Evolutionary conservation across 2,797 vertebrate genomes (phyloP), one percentile per base, ranked within the genome.

Genomic region (Malacoctenus gilli): DNA sequence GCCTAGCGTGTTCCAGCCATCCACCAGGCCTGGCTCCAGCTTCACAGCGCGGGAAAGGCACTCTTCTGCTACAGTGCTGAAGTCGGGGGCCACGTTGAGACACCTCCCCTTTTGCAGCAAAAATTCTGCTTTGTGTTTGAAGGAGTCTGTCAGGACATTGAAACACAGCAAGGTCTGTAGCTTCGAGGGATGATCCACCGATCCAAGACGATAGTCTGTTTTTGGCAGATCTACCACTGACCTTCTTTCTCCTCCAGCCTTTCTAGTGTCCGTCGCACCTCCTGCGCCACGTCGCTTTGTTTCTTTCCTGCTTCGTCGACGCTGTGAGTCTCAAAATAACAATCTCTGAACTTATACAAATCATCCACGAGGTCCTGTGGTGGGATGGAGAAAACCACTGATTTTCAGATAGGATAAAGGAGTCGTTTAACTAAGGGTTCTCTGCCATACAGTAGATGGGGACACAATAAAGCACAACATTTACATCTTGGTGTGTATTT

Each of bases 1-100:
- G 16, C 95, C 95, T 68, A 97, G 78, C 18, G 92, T 92, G 87
- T 96, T 97, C 95, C 95, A 96, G 48, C 90, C 95, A 48, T 96
- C 94, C 3, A 96, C 92, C 64, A 96, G 85, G 32, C 87, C 82
- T 0, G 95, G 95, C 14, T 95, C 90, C 85, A 97, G 87, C 80
- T 97, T 97, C 61, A 97, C 94, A 0, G 95, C 94, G 2, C 93
- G 91, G 39, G 94, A 95, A 14, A 97, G 91, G 48, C 87, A 85
- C 52, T 94, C 92, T 61, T 97, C 94, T 0, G 95, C 94, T 15
- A 70, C 59, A 0, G 77, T 36, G 19, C 89, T 94, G 40, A 93
- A 95, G 35, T 91, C 90, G 0, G 92, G 84, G 11, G 85, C 85
- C 4, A 94, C 89, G 11, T 94, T 95, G 41, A 96, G 77, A 53